phyloP scores from a whole-genome alignment of 2,113 vertebrate genomes.

The Pangasianodon hypophthalmus region DNA sequence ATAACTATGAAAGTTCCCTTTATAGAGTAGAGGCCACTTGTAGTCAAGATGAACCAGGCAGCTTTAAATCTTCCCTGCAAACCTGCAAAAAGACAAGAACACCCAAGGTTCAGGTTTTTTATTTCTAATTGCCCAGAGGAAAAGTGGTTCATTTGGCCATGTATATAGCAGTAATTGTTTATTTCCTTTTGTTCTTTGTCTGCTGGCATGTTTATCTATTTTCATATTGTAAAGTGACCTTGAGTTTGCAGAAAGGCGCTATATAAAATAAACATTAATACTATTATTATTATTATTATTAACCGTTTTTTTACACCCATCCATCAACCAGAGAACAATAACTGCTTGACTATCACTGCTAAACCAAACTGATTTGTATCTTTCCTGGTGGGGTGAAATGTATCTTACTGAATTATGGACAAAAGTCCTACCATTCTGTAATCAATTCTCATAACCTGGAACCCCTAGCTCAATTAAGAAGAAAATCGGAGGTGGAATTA shows the following conservation, averaged over 20 bases:
- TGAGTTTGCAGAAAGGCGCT: too few species aligned
- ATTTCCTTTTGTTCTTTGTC: too few species aligned
- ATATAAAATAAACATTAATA: too few species aligned
- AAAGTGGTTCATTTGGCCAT: neutral
- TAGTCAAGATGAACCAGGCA: neutral
- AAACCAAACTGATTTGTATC: neutral
- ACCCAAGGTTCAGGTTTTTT: neutral
- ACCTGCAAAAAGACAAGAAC: conserved; percentile 12
- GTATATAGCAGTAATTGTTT: neutral
- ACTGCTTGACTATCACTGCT: neutral
- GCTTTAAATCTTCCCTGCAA: conserved; percentile 8
- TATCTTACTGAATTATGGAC: neutral
- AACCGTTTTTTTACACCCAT: neutral
- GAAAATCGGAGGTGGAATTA: too few species aligned
- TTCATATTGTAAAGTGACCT: too few species aligned
- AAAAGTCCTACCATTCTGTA: neutral
- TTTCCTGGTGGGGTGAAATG: neutral
- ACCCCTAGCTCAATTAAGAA: too few species aligned
- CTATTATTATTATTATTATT: too few species aligned
- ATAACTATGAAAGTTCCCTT: neutral
- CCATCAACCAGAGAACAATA: neutral
- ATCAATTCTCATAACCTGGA: too few species aligned
- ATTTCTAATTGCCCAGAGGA: neutral
- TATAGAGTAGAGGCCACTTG: neutral
- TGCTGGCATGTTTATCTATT: too few species aligned